phyloP scores from a whole-genome alignment of 2,113 vertebrate genomes.

The Mirza zaza region DNA sequence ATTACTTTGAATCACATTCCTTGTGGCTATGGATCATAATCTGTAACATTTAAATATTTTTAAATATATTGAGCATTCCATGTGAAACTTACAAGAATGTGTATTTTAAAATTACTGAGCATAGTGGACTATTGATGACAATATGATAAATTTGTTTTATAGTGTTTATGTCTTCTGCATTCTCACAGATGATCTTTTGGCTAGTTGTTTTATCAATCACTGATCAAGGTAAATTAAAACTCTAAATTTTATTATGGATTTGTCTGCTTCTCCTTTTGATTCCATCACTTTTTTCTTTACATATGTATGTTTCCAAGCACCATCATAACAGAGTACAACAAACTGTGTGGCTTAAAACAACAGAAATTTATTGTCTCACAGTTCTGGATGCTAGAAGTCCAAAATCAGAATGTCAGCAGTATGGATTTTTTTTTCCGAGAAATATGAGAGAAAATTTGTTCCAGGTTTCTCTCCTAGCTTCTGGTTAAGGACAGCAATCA shows the following conservation, averaged over 20 bases:
- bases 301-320: not conserved
- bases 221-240: not conserved
- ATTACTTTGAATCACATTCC: not conserved
- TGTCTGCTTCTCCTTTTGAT: not conserved
- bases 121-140: not conserved
- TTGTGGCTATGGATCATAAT: not conserved
- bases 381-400: not conserved
- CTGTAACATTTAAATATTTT: not conserved
- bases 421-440: not conserved
- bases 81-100: not conserved
- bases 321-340: not conserved
- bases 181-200: not conserved
- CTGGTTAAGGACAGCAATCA: not conserved
- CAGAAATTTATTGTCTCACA: not conserved
- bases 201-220: not conserved
- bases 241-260: not conserved
- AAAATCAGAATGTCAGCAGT: not conserved
- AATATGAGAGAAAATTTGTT: not conserved
- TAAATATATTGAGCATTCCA: not conserved
- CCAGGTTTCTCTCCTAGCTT: not conserved
- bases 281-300: not conserved
- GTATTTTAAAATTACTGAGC: not conserved
- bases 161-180: not conserved
- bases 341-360: not conserved
- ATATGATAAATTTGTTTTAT: not conserved